These are phyloP conservation scores for Centropus bengalensis DNA, from an alignment of 2,113 vertebrate species.

Conservation along the genomic window DNA sequence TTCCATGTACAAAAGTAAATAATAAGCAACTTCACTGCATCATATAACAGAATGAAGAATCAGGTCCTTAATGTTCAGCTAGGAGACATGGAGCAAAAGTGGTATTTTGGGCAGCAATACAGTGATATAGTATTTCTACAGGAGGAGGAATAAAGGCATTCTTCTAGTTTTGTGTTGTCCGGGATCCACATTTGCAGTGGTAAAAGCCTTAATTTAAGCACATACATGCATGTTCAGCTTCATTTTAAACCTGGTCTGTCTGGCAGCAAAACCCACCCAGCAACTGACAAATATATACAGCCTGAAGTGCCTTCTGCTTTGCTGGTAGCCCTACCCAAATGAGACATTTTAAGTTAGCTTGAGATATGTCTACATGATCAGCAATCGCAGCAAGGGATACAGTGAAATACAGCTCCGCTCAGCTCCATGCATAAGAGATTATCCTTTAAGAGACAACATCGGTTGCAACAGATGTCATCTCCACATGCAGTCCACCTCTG, in stretches of 20 bases:
- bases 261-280: not conserved
- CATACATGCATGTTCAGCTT: not conserved
- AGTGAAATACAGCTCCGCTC: not conserved
- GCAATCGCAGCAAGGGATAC: constrained; percentile 1
- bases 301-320: not conserved
- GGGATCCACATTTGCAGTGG: not conserved
- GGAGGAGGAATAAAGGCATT: not conserved
- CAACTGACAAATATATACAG: not conserved
- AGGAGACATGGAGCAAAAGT: not conserved
- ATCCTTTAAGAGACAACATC: not conserved
- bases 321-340: not conserved
- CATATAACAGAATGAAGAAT: not conserved
- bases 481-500: constrained; percentile 10
- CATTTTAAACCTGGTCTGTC: not conserved
- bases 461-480: constrained; percentile 9
- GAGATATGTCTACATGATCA: not conserved
- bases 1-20: not conserved
- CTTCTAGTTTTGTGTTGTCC: not conserved
- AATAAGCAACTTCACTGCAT: not conserved
- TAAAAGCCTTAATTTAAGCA: not conserved
- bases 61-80: not conserved
- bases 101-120: not conserved
- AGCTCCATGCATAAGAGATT: not conserved
- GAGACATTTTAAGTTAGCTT: not conserved
- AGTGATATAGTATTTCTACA: not conserved